Base-by-base conservation (phyloP, 2,888 invertebrate species). In the Tetragonisca angustula region DNA sequence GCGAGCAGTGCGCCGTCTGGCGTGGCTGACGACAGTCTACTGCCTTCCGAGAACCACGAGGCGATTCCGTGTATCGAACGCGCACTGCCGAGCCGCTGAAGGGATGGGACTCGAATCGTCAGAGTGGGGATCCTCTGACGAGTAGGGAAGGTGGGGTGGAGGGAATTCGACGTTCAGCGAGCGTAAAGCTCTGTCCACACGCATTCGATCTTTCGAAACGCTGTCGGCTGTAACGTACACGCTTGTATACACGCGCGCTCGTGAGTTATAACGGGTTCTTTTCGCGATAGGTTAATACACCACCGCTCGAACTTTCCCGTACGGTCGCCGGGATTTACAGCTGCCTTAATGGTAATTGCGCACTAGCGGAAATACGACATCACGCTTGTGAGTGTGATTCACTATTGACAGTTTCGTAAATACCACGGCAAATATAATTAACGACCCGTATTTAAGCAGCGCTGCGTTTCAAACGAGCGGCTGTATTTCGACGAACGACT, bases 11-110 rank as follows among this genome's bases (percentile, higher is more conserved):
- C 93, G 93, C 93, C 93, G 94, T 94, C 94, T 94, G 93, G 93
- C 93, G 93, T 94, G 92, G 91, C 93, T 92, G 94, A 92, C 94
- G 94, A 94, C 93, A 93, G 94, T 94, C 94, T 94, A 93, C 93
- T 91, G 93, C 92, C 91, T 94, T 94, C 93, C 92, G 88, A 94
- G 94, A 94, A 94, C 91, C 93, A 93, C 94, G 93, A 92, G 93
- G 93, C 91, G 91, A 94, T 94, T 94, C 93, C 93, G 93, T 93
- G 94, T 94, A 94, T 94, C 93, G 94, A 93, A 90, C 93, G 91
- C 88, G 92, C 91, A 88, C 91, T 88, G 84, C 88, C 87, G 87
- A 88, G 87, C 87, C 87, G 84, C 85, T 84, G 88, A 87, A 88
- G 91, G 92, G 90, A 88, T 85, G 85, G 9, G 84, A 76, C 75